These are phyloP conservation scores for Branchellion lobata DNA, from an alignment of 2,888 invertebrate genomes.

Conservation along the genomic window DNA sequence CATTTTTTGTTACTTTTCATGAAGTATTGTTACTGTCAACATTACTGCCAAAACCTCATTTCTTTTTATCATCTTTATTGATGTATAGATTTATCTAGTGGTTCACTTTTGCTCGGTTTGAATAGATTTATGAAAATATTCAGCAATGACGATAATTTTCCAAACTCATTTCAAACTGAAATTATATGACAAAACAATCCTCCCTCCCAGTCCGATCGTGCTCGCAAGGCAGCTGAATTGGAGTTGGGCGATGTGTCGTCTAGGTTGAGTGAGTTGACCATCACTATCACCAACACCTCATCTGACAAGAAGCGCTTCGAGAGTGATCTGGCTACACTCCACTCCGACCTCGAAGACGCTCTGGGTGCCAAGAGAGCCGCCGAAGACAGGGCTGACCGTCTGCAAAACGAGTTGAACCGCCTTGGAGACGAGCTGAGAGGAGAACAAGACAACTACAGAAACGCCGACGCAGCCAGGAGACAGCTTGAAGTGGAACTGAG, in stretches of 20 bases:
- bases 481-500: slow-evolving; percentile 62
- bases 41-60: too few species aligned
- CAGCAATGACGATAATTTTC: too few species aligned
- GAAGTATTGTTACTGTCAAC: too few species aligned
- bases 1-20: not conserved
- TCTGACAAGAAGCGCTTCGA: slow-evolving; percentile 92
- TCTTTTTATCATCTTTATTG: too few species aligned
- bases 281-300: slow-evolving; percentile 90
- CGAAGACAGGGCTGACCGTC: slow-evolving; percentile 51
- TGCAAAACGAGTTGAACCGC: slow-evolving; percentile 58
- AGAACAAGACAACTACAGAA: slow-evolving; percentile 63
- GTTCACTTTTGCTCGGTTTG: too few species aligned
- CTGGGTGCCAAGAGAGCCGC: slow-evolving; percentile 57
- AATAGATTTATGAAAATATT: too few species aligned
- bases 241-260: slow-evolving; percentile 84
- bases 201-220: slow-evolving; percentile 58
- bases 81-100: too few species aligned
- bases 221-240: slow-evolving; percentile 61
- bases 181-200: too few species aligned
- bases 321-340: slow-evolving; percentile 83
- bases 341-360: slow-evolving; percentile 95
- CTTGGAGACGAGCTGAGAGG: slow-evolving; percentile 61
- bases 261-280: slow-evolving; percentile 89
- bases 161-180: not conserved
- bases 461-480: slow-evolving; percentile 62